phyloP scores from a whole-genome alignment of 2,113 vertebrate species.

The Cricetomys ansorgei region DNA sequence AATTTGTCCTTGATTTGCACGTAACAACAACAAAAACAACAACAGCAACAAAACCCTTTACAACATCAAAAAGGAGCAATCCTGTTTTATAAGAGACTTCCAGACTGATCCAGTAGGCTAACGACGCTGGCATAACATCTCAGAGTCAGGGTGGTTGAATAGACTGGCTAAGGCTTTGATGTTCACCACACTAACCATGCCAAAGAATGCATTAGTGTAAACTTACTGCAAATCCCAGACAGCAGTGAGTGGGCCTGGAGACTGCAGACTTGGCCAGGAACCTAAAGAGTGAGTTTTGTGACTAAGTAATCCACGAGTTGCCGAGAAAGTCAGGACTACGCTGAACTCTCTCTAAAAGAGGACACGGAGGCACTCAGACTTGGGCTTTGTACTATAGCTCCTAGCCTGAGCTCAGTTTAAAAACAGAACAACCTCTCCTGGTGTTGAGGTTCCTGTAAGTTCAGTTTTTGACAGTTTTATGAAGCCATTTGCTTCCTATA shows the following conservation, averaged over 20 bases:
- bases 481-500: background rate
- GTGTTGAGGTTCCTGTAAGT: background rate
- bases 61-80: slow-evolving; percentile 6
- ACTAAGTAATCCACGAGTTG: background rate
- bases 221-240: slow-evolving; percentile 35
- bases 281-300: background rate
- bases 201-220: slow-evolving; percentile 31
- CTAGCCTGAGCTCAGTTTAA: background rate
- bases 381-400: background rate
- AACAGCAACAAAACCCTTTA: background rate
- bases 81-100: slow-evolving; percentile 23
- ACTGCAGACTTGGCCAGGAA: background rate
- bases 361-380: background rate
- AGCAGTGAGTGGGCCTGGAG: background rate
- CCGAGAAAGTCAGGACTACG: background rate
- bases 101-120: background rate
- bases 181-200: background rate
- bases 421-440: background rate
- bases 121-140: background rate
- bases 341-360: background rate
- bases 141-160: background rate
- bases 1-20: background rate
- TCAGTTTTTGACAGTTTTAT: background rate
- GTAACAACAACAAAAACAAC: too few relatives aligned
- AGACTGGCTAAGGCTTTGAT: slow-evolving; percentile 22